Base-by-base conservation (phyloP, 2,888 invertebrate genomes). In the Brachyptera putata region DNA sequence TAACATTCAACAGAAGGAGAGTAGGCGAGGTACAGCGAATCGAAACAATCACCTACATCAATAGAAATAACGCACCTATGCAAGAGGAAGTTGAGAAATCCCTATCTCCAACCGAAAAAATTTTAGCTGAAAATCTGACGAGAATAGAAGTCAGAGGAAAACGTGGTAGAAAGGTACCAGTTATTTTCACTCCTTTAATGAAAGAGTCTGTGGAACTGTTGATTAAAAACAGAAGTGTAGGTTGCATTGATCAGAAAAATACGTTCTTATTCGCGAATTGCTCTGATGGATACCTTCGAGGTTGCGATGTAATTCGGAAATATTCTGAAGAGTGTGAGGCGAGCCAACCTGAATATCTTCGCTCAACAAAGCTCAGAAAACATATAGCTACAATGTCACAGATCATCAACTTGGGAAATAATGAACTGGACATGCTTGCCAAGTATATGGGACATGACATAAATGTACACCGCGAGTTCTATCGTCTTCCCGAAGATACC, bases 81-180 rank as follows among this genome's bases (percentile, higher is more conserved):
- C 67, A 68, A 61, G 67, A 68, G 60, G 68, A 68, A 63, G 67
- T 68, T 64, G 37, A 58, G 5, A 63, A 66, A 22, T 64, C 59
- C 14, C 37, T 67, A 24, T 43, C 64, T 16, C 53, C 63, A 30
- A 24, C 67, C 3, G 69, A 69, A 65, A 66, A 66, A 61, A 62
- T 69, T 41, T 56, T 69, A n/a, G 34, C 69, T 55, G 56, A 67
- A 56, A 64, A 25, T 11, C 66, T 68, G 25, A 68, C 68, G 62
- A 60, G 68, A 46, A 56, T 68, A 13, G 68, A 69, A 5, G 68
- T 67, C 21, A 57, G 67, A 58, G 68, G 67, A 5, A 60, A 69
- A 59, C 63, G 68, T 49, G 66, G 66, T 1, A 57, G 66, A 21
- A 68, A 68, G 21, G 68, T 69, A 22, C 67, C 66, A 2, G 67